These are phyloP conservation scores for Trogon surrucura DNA, from an alignment of 2,113 vertebrate species.

Conservation along the genomic window DNA sequence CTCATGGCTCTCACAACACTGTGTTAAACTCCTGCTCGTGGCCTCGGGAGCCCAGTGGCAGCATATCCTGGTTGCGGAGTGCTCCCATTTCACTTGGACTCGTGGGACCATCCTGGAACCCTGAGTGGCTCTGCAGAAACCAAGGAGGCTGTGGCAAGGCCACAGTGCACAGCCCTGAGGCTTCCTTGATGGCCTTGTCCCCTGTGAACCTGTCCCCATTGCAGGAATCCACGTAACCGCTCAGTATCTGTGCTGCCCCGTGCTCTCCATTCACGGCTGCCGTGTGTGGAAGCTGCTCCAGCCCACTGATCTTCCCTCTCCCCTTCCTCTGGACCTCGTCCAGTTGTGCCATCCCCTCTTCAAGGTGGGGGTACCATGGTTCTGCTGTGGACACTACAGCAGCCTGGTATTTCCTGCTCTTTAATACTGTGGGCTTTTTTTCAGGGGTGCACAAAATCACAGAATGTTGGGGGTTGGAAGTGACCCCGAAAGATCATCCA, in stretches of 20 bases:
- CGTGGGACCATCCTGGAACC: not conserved
- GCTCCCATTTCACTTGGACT: not conserved
- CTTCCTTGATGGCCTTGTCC: not conserved
- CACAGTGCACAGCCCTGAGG: not conserved
- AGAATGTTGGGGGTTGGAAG: too few species aligned
- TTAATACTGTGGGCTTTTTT: not conserved
- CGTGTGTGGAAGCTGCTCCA: not conserved
- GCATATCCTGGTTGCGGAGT: rapidly evolving
- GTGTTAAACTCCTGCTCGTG: not conserved
- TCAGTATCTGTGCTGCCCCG: not conserved
- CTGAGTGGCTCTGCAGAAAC: not conserved
- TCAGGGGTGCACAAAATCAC: too few species aligned
- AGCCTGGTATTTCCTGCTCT: not conserved
- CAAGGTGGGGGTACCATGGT: not conserved
- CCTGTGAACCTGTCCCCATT: not conserved
- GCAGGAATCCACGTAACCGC: rapidly evolving
- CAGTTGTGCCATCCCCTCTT: not conserved
- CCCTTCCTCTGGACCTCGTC: not conserved
- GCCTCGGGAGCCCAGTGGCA: not conserved
- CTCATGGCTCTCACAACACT: not conserved
- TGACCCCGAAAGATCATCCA: too few species aligned
- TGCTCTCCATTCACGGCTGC: not conserved
- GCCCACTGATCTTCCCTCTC: not conserved
- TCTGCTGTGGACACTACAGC: not conserved
- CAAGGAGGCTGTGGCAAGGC: not conserved